Conservation (phyloP, 2,888 invertebrate genomes). For the Heteropelma amictum region DNA sequence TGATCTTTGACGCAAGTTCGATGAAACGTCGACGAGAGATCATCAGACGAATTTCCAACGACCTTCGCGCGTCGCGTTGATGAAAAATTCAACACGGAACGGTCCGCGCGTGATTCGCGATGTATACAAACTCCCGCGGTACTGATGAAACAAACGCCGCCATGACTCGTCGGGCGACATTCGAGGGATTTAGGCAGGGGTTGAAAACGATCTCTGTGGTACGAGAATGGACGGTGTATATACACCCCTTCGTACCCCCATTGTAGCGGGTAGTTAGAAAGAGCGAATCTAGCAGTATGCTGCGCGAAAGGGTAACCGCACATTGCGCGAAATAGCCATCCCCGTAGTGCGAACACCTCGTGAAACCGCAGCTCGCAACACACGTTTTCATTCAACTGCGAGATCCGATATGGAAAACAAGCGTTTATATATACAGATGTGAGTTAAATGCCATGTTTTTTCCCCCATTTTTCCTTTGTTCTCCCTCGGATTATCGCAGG, state of each 20-base stretch:
- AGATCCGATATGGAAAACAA: not conserved
- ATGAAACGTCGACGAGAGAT: too few relatives aligned
- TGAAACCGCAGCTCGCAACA: constrained; percentile 36
- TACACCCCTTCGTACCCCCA: not conserved
- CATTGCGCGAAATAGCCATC: constrained; percentile 32
- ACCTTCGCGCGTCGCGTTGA: not conserved
- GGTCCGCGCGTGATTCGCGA: not conserved
- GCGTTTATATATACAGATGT: not conserved
- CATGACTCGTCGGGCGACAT: constrained; percentile 38
- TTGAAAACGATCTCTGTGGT: not conserved
- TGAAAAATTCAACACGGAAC: not conserved
- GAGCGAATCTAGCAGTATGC: constrained; percentile 35
- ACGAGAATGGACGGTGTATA: constrained; percentile 16
- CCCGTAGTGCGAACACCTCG: constrained; percentile 44
- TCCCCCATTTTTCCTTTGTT: too few relatives aligned
- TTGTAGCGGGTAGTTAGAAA: constrained; percentile 19
- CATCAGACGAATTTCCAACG: not conserved
- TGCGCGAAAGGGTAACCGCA: constrained; percentile 32
- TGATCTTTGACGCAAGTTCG: too few relatives aligned
- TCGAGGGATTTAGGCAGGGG: not conserved
- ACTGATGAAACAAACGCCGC: constrained; percentile 51
- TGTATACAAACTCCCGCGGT: constrained; percentile 55
- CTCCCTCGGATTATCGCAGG: too few relatives aligned
- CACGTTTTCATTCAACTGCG: constrained; percentile 14
- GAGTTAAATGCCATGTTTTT: not conserved